Evolutionary conservation across 2,797 vertebrate genomes (phyloP).

Genomic region (Allobates femoralis): DNA sequence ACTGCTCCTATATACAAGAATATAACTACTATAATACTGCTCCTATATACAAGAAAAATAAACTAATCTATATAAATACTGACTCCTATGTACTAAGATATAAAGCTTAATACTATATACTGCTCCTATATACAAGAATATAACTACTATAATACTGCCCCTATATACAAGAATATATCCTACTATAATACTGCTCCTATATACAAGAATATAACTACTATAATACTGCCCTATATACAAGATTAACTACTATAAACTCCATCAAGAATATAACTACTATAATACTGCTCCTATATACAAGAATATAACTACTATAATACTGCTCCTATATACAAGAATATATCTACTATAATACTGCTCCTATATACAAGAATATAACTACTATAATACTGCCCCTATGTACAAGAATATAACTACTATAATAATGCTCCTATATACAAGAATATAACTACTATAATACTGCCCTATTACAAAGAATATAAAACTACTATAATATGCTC

Average conservation of each 20-base stretch:
- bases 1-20: constrained; percentile 2
- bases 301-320: background rate
- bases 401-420: background rate
- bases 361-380: background rate
- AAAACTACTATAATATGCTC: no score
- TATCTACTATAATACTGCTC: background rate
- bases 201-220: constrained; percentile 9
- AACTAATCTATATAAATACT: background rate
- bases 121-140: no score
- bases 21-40: constrained; percentile 5
- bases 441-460: constrained; percentile 4
- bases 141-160: no score
- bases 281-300: background rate
- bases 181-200: constrained; percentile 1
- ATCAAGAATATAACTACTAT: background rate
- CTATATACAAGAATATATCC: no score
- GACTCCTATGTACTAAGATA: no score
- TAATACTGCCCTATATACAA: no score
- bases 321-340: background rate
- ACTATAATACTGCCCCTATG: no score
- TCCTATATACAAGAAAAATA: background rate
- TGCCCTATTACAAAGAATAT: background rate
- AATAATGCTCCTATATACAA: background rate
- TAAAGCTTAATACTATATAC: no score
- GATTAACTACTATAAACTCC: background rate